phyloP scores from a whole-genome alignment of 2,113 vertebrate species.

The Tupaia tana region DNA sequence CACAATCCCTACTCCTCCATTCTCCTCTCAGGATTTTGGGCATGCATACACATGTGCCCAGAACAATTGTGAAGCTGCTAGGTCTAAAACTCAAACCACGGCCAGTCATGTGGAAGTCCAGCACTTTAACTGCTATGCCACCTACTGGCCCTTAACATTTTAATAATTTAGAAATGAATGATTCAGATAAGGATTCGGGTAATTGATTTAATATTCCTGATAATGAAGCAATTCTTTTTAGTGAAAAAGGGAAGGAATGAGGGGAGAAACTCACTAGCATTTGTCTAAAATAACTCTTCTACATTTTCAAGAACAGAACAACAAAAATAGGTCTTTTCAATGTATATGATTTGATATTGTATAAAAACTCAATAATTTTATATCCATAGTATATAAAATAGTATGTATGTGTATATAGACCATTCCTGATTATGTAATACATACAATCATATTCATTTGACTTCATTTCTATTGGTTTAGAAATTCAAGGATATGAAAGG shows the following conservation, averaged over 20 bases:
- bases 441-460: not conserved
- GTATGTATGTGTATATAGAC: too few species aligned
- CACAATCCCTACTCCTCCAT: too few species aligned
- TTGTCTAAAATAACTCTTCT: not conserved
- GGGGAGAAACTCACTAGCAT: not conserved
- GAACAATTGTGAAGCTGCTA: too few species aligned
- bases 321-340: not conserved
- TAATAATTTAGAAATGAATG: not conserved
- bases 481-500: not conserved
- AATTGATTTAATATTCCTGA: not conserved
- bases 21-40: too few species aligned
- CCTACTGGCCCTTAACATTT: not conserved
- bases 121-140: too few species aligned
- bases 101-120: too few species aligned
- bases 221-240: not conserved
- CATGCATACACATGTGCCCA: too few species aligned
- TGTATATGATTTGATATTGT: not conserved
- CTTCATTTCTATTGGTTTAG: not conserved
- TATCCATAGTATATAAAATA: not conserved
- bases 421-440: too few species aligned
- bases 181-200: not conserved
- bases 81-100: too few species aligned
- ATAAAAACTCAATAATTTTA: not conserved
- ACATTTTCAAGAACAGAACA: conserved; percentile 29
- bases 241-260: not conserved